A percentile compares a stretch with the other conserved stretches of the same genome.
These are phyloP conservation scores for Listronotus oregonensis DNA, from an alignment of 1,140 invertebrate species.

Conservation along the genomic window DNA sequence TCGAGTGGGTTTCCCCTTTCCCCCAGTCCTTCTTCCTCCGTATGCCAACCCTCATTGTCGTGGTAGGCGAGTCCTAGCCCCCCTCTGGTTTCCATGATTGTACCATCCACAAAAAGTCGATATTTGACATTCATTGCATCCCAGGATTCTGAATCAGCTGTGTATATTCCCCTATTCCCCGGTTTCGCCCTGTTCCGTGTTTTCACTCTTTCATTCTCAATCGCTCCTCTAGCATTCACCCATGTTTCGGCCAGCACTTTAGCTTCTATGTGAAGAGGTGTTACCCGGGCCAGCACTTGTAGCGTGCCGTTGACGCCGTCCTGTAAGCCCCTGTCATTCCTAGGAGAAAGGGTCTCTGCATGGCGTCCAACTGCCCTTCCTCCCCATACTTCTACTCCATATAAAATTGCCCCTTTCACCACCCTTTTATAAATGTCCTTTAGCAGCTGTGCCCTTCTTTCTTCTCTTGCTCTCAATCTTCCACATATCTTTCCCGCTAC, in stretches of 20 bases:
- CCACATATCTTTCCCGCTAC: conserved; percentile 8
- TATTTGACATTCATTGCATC: no score
- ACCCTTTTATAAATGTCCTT: conserved; percentile 33
- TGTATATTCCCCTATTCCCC: no score
- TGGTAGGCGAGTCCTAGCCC: no score
- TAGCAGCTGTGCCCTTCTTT: conserved; percentile 15
- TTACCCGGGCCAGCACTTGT: conserved; percentile 27
- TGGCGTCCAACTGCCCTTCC: conserved; percentile 23
- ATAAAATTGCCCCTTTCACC: conserved; percentile 30
- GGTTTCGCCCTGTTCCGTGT: no score
- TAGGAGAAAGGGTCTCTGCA: conserved; percentile 31
- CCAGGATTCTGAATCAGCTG: no score
- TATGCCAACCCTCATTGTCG: no score
- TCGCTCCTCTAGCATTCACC: not conserved
- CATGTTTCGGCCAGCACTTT: not conserved
- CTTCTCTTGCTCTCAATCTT: conserved; percentile 28
- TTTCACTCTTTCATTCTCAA: not conserved
- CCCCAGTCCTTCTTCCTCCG: no score
- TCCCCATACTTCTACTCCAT: conserved; percentile 36
- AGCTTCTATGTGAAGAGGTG: conserved; percentile 32
- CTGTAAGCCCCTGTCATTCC: conserved; percentile 24
- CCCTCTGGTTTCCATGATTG: no score
- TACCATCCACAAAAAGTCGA: no score
- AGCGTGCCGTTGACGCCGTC: conserved; percentile 30
- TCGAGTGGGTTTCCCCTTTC: no score